Base-by-base conservation (phyloP, 1,140 invertebrate species). In the Caenorhabditis brenneri region DNA sequence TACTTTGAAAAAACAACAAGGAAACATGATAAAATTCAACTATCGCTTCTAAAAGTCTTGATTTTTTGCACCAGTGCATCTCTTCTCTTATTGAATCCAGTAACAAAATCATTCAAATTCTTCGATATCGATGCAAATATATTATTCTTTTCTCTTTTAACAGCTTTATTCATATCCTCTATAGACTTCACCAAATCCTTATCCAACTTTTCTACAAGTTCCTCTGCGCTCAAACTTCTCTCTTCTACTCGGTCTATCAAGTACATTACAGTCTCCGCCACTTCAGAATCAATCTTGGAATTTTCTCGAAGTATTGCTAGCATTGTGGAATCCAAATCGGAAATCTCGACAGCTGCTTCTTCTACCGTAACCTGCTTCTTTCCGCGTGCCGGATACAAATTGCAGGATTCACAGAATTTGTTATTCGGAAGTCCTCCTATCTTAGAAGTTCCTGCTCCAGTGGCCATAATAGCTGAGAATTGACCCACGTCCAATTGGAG, bases 341-440 rank as follows among this genome's bases (percentile, higher is more conserved):
- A 7, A 16, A n/a, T 2, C 24, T 46, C 36, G 0, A 4, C 5
- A 27, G 1, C 15, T 12, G 36, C 65, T 46, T 74, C 36, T 24
- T 22, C 65, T 12, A 42, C 65, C 4, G 36, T 22, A 7, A 42
- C 36, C 4, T 24, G 0, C 19, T 74, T 74, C 65, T 74, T 74
- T 29, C 46, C 16, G 42, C 65, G 29, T 27, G 19, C 0, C 24
- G 87, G 87, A 74, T 88, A 86, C 27, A 88, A 42, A 82, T 88
- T 88, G 48, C 87, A 88, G 39, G 53, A 24, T 7, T 24, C 55
- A 79, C 87, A 88, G 3, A 55, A 16, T 53, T 88, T 88, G 48
- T 88, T 88, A 58, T 88, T 86, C 1, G 86, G 87, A 36, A 88
- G 79, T 5, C 87, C 87, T 31, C 82, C 84, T 19, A 86, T 79